Conservation (phyloP, 1,140 invertebrate species). For the Epicauta chinensis region DNA sequence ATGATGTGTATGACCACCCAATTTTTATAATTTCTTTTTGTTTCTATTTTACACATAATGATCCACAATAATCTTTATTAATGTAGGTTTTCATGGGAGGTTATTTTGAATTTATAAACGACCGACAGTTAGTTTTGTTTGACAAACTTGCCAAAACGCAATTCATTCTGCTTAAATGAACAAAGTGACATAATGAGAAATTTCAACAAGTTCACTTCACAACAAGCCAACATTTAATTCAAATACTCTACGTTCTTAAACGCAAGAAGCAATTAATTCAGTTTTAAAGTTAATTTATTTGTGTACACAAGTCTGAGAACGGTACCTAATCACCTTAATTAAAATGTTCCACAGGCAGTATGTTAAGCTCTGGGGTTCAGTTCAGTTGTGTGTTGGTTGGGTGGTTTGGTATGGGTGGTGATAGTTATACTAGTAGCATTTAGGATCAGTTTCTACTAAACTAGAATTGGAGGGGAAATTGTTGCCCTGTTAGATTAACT, state of each 20-base stretch:
- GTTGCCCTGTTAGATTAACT: constrained; percentile 22
- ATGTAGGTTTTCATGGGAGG: too few species aligned
- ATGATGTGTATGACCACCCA: neutral
- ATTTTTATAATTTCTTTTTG: neutral
- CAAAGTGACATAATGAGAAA: constrained; percentile 33
- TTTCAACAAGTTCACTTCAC: constrained; percentile 35
- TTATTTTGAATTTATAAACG: constrained; percentile 10
- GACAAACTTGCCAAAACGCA: constrained; percentile 4
- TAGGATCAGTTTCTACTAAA: too few species aligned
- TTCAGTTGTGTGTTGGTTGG: neutral
- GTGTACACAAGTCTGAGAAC: constrained; percentile 36
- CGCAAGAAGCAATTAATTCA: constrained; percentile 43
- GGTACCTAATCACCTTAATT: constrained; percentile 42
- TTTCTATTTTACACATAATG: neutral
- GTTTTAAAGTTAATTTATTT: constrained; percentile 44
- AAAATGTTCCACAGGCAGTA: constrained; percentile 29
- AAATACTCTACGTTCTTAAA: constrained; percentile 33
- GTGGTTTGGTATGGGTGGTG: neutral
- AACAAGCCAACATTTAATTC: constrained; percentile 33
- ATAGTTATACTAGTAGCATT: too few species aligned
- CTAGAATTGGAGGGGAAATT: neutral
- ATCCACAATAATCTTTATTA: too few species aligned
- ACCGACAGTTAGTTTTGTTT: constrained; percentile 9
- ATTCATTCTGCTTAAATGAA: constrained; percentile 16
- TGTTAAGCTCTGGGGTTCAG: too few species aligned